A percentile compares a stretch with the other conserved stretches of the same genome.
phyloP scores from a whole-genome alignment of 1,140 invertebrate genomes.

The Zaprionus davidi region DNA sequence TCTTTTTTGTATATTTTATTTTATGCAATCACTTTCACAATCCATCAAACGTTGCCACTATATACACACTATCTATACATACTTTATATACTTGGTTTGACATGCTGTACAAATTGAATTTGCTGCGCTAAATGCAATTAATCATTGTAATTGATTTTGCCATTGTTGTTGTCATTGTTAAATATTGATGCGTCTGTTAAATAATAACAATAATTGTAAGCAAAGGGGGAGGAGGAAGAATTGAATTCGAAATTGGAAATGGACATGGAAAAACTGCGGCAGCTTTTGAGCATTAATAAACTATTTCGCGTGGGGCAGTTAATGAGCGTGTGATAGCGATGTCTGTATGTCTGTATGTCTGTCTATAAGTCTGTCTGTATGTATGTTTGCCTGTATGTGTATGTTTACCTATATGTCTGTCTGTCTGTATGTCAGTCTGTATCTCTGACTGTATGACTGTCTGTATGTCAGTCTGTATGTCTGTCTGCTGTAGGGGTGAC shows the following conservation, averaged over 20 bases:
- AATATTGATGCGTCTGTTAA: constrained; percentile 36
- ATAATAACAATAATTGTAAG: constrained; percentile 50
- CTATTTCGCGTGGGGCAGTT: constrained; percentile 29
- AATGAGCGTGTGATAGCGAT: background rate
- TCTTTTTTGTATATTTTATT: constrained; percentile 27
- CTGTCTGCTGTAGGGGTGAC: background rate
- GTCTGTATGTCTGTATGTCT: background rate
- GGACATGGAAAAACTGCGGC: constrained; percentile 13
- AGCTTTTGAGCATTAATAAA: constrained; percentile 52
- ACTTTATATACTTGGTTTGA: background rate
- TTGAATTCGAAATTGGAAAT: background rate
- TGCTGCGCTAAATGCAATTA: constrained; percentile 47
- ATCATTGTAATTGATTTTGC: constrained; percentile 54
- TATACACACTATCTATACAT: constrained; percentile 39
- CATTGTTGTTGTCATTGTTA: constrained; percentile 28
- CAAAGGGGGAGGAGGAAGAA: background rate
- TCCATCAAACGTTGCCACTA: constrained; percentile 43
- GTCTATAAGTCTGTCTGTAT: background rate
- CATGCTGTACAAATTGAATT: constrained; percentile 59
- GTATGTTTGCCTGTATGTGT: background rate
- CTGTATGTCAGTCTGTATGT: background rate
- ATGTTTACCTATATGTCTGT: background rate
- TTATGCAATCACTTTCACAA: constrained; percentile 80
- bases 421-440: background rate
- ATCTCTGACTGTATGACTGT: background rate